Evolutionary conservation across 1,140 invertebrate genomes (phyloP), one percentile per base, ranked within the genome.

Genomic region (Dreissena polymorpha): DNA sequence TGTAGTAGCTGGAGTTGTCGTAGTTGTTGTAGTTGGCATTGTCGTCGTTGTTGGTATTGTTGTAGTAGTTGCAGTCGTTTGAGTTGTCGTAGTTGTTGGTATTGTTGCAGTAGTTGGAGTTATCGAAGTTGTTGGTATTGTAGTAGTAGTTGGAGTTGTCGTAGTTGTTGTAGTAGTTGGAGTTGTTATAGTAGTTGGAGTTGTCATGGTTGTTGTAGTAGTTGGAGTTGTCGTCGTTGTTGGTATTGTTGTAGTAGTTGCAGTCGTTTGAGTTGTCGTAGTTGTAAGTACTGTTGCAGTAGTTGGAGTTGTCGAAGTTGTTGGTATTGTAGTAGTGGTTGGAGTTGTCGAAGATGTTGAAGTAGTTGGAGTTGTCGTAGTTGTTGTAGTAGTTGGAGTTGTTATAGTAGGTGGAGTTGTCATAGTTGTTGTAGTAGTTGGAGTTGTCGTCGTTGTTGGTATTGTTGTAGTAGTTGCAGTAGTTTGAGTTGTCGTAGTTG

Each of bases 261-360:
- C 23, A 14, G 64, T 67, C 23, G 64, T 67, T 13, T 12, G 10
- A 10, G 64, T 10, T 10, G 18, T 67, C 12, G 18, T 67, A 10
- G 18, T 10, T 67, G 21, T 14, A 21, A 10, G 18, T 67, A 23
- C 23, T 21, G 64, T 67, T 21, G 64, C 13, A 10, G 25, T 27
- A 67, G n/a, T n/a, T n/a, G 64, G 18, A 13, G 64, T 67, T 21
- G 64, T 67, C 12, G 64, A 14, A 14, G 10, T 67, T 67, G 64
- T 67, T 67, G 64, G 12, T 67, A 23, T 67, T 10, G 64, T 67
- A 21, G 64, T 67, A 67, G 64, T 14, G n/a, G n/a, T n/a, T n/a
- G n/a, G n/a, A n/a, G n/a, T n/a, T n/a, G n/a, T n/a, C n/a, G n/a
- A n/a, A n/a, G n/a, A n/a, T n/a, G n/a, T n/a, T n/a, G n/a, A n/a